Evolutionary conservation across 2,797 vertebrate species (phyloP).

Genomic region (Apodemus agrarius): DNA sequence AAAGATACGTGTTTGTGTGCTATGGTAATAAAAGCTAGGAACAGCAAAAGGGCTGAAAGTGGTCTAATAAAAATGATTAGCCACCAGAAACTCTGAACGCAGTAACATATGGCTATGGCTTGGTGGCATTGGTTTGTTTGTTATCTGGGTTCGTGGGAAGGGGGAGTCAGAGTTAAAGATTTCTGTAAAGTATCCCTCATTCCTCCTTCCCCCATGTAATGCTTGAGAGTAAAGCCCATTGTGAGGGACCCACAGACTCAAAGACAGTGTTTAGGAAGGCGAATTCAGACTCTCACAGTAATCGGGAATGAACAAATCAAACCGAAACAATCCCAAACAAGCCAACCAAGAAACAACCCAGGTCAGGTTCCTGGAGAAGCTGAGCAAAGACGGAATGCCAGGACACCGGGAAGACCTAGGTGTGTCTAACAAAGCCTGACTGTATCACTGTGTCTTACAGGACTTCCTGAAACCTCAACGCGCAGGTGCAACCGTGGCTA

Average conservation of each 20-base stretch:
- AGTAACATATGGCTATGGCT: background rate
- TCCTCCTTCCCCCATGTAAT: background rate
- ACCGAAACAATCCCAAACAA: constrained; percentile 12
- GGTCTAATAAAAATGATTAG: background rate
- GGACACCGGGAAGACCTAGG: background rate
- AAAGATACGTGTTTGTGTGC: background rate
- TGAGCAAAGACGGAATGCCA: background rate
- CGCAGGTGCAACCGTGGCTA: background rate
- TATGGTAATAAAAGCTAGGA: background rate
- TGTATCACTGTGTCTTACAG: background rate
- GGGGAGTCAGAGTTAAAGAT: background rate
- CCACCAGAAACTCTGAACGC: background rate
- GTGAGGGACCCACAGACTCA: background rate
- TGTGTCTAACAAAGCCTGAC: background rate
- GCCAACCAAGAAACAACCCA: background rate
- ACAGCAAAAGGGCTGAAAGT: background rate
- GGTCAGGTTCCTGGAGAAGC: background rate
- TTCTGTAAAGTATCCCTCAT: background rate
- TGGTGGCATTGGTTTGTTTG: background rate
- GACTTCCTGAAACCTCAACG: background rate
- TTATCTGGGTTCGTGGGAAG: background rate
- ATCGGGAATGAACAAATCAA: background rate
- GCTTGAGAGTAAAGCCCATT: background rate
- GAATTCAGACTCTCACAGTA: background rate
- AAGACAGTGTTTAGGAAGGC: background rate